Conservation (phyloP, 1,140 invertebrate genomes). For the Brachionus sp. region DNA sequence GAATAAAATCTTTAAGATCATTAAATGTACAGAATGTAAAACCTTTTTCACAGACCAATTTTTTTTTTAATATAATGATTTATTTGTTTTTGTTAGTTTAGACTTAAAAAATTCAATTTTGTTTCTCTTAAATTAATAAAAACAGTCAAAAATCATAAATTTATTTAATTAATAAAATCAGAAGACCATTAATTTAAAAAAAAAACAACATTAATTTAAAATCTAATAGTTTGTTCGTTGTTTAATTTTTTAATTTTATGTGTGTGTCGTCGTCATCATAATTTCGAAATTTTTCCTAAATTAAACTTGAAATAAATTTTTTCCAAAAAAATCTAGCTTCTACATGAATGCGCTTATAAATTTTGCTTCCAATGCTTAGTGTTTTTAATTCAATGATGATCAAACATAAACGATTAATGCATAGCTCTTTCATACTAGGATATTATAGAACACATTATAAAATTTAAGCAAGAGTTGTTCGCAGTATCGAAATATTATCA, state of each 20-base stretch:
- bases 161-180: no score
- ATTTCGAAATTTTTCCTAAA: constrained; percentile 33
- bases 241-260: background rate
- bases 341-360: constrained; percentile 13
- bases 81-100: no score
- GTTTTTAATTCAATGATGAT: background rate
- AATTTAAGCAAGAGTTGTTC: background rate
- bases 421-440: background rate
- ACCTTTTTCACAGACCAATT: no score
- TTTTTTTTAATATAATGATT: no score
- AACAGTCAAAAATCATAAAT: no score
- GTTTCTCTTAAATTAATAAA: no score
- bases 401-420: background rate
- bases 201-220: no score
- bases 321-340: background rate
- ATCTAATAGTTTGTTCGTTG: background rate
- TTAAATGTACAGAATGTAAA: no score
- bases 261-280: constrained; percentile 40
- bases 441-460: background rate
- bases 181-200: no score
- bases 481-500: constrained; percentile 3
- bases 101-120: no score
- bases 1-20: no score
- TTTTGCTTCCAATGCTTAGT: constrained; percentile 1
- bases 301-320: constrained; percentile 1